phyloP scores from a whole-genome alignment of 1,140 invertebrate genomes.

The Pseudomyrmex cubaensis region DNA sequence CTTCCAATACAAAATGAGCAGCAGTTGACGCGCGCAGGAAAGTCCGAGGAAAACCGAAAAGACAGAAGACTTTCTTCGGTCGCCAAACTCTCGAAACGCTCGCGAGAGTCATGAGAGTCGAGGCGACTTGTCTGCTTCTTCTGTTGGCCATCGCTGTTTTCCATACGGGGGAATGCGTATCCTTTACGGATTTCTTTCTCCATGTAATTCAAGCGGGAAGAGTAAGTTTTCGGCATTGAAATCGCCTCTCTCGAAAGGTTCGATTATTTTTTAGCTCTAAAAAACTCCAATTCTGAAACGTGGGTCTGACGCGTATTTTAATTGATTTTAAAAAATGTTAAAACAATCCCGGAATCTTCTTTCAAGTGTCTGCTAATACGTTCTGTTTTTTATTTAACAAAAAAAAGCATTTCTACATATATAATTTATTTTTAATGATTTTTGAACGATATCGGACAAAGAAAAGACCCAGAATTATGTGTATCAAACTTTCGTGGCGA shows the following conservation, averaged over 20 bases:
- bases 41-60: constrained; percentile 15
- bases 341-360: no score
- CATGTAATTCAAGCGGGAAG: constrained; percentile 64
- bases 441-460: no score
- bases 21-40: constrained; percentile 3
- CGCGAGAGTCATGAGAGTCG: constrained; percentile 28
- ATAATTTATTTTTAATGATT: no score
- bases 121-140: constrained; percentile 3
- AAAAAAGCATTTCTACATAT: no score
- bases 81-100: constrained; percentile 9
- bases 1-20: constrained; percentile 22
- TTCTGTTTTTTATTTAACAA: no score
- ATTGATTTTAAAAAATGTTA: no score
- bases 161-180: neutral
- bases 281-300: no score
- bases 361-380: no score
- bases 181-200: constrained; percentile 63
- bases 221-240: constrained; percentile 67
- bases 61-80: neutral
- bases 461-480: no score
- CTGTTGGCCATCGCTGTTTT: neutral
- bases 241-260: neutral
- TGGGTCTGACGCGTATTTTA: no score
- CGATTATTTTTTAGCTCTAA: no score
- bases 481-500: no score